Base-by-base conservation (phyloP, 64 coral and sea anemone genomes). In the Stichodactyla helianthus region DNA sequence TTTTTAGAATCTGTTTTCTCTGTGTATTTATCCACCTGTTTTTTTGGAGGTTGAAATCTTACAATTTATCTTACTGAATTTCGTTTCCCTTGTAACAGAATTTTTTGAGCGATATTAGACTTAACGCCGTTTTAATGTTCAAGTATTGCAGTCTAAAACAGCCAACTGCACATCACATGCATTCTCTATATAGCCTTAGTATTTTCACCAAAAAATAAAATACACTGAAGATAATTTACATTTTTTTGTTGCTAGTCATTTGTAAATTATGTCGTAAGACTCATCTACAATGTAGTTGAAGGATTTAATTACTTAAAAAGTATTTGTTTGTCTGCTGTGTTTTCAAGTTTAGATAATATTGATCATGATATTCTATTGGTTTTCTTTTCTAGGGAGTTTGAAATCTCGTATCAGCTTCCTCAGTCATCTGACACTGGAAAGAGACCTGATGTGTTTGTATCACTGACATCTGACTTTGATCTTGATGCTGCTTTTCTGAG, bases 401-500 rank as follows among this genome's bases (percentile, higher is more conserved):
- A 96, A 82, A 96, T 96, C 60, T 96, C 91, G 10, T 96, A 96
- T 23, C 86, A 93, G 56, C 84, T 96, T 7, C 94, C 94, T 55
- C 91, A 87, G 59, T 88, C 87, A 18, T 19, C 4, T 79, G 88
- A 93, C 26, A 85, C 56, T 82, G 94, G 91, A 8, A 87, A 83
- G 59, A 96, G 94, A 51, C 88, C 91, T 20, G 91, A 96, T 22
- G 91, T 96, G 10, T 96, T 90, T 54, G 88, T 96, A 19, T 96
- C 94, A 15, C 61, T 96, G 20, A 96, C 88, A 61, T 96, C 94
- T 16, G 94, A 96, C 79, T 96, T 96, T 93, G 94, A 96, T 52
- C 82, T 96, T 54, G 94, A 96, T 96, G 94, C 94, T 79, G 94
- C 94, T 27, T 96, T 96, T 70, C 88, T 93, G 51, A 96, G 91